Base-by-base conservation (phyloP, 2,113 vertebrate species). In the Sorex araneus region DNA sequence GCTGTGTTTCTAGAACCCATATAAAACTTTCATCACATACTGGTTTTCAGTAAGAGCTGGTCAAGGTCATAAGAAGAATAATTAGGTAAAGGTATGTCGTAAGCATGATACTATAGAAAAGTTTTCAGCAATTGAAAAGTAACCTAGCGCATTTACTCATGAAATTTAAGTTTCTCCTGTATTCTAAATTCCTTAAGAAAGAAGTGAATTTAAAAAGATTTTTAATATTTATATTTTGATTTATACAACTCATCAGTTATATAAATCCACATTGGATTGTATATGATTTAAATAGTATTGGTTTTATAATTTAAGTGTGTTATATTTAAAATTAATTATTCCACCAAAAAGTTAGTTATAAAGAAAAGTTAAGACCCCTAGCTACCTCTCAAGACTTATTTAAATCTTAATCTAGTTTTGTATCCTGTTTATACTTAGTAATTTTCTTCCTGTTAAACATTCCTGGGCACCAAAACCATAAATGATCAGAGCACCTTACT, bases 261-360 rank as follows among this genome's bases (percentile, higher is more conserved):
- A 28, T 64, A 67, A 21, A 69, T 12, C 47, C 47, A 50, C 47
- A 50, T 50, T 50, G 47, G 47, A 50, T 50, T 50, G 47, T 10
- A 50, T 50, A 13, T 50, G 47, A 50, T 50, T 50, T 5, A 2
- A 50, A 60, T 60, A 15, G 18, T 60, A 60, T 60, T 57, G 54
- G 11, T 57, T 60, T 73, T 93, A 71, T 84, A 74, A 78, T 47
- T 66, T 87, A 82, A 75, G 84, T 43, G 5, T 64, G 16, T 60
- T 89, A 45, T 87, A 36, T 77, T 71, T 47, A 78, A 34, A 92
- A 75, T 95, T 89, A 32, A 6, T 84, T 89, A 93, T 78, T 60
- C 18, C 28, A 80, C 10, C 40, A 25, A 77, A 74, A 78, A 91
- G n/a, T 85, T 45, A 90, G 13, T 87, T 77, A 43, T 10, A 75